Evolutionary conservation across 2,797 vertebrate species (phyloP), one percentile per base, ranked within the genome.

Genomic region (Ctenosaura bakeri): DNA sequence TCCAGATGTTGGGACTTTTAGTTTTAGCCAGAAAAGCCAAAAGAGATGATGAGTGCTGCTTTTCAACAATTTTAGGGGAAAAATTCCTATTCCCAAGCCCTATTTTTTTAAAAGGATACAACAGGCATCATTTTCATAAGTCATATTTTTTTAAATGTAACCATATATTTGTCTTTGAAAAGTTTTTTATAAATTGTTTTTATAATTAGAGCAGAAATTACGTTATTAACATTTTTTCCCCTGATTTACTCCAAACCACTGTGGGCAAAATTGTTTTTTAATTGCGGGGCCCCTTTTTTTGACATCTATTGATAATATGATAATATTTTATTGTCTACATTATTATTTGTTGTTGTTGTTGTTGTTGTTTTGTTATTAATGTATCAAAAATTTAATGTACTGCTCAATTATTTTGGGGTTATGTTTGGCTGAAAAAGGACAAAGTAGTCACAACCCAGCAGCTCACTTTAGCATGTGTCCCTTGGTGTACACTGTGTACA

Each of bases 321-420:
- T n/a, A 86, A 64, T 10, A 62, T 80, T 94, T 94, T 90, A 89
- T 88, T 94, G 56, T 56, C 54, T 56, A 10, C n/a, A n/a, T n/a
- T n/a, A n/a, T n/a, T 56, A n/a, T n/a, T n/a, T n/a, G n/a, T n/a
- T n/a, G n/a, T n/a, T n/a, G n/a, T n/a, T n/a, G n/a, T n/a, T 56
- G 10, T 56, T 56, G 9, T 24, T 29, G 4, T 66, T 79, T 6
- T 8, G 35, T 77, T 35, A 38, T 80, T 64, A 86, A 29, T 93
- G 88, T 88, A 91, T 86, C 24, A 93, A 29, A 84, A 90, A 78
- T 82, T 85, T 13, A 90, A 79, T 4, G 0, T 88, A 46, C 73
- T 92, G 90, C 64, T 29, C 89, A 83, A 56, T 56, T 56, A 56
- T 82, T 69, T 14, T 62, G n/a, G 62, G n/a, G n/a, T n/a, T 81